phyloP scores from a whole-genome alignment of 1,140 invertebrate genomes.

The Cydia amplana region DNA sequence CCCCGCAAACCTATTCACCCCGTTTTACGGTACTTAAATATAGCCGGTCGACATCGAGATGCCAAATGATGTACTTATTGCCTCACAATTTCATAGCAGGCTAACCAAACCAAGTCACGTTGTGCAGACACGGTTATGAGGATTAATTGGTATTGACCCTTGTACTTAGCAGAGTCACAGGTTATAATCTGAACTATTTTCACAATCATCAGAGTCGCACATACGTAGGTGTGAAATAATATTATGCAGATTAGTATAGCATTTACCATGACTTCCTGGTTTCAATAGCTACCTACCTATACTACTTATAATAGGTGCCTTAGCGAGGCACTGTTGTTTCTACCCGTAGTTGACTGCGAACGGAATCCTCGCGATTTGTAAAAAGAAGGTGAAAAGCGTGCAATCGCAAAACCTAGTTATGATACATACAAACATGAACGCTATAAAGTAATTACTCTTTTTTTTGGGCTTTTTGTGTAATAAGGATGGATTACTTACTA shows the following conservation, averaged over 20 bases:
- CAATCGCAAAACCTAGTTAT: no score
- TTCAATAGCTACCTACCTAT: background rate
- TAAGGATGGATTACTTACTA: no score
- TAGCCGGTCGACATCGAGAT: background rate
- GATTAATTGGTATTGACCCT: conserved; percentile 14
- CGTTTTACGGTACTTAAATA: no score
- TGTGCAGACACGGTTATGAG: conserved; percentile 11
- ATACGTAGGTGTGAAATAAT: conserved; percentile 5
- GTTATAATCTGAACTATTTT: conserved; percentile 5
- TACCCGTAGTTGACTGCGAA: background rate
- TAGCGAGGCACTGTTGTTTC: background rate
- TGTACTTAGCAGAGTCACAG: background rate
- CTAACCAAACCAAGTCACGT: background rate
- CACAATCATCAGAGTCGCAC: background rate
- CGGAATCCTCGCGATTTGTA: no score
- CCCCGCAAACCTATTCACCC: no score
- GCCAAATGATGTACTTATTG: background rate
- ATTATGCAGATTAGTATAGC: conserved; percentile 2
- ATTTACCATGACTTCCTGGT: conserved; percentile 19
- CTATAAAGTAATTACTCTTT: no score
- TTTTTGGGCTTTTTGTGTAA: no score
- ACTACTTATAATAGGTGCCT: no score
- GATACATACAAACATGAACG: no score
- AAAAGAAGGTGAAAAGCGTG: no score
- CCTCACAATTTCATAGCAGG: conserved; percentile 2